These are phyloP conservation scores for Cosmorhoe ocellata DNA, from an alignment of 2,888 invertebrate genomes.

Conservation along the genomic window DNA sequence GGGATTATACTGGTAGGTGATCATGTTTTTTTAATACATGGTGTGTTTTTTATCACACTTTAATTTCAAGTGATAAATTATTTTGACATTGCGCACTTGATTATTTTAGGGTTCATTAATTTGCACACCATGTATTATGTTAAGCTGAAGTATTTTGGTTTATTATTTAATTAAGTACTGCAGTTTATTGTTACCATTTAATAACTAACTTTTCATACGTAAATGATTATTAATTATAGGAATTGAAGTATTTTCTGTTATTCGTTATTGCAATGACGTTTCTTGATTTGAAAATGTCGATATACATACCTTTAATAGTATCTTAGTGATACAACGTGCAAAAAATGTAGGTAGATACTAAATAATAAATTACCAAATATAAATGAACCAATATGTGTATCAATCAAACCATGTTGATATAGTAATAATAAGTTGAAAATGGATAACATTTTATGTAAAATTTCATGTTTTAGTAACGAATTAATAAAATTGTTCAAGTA, in stretches of 20 bases:
- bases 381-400: conserved; percentile 32
- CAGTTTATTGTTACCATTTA: conserved; percentile 27
- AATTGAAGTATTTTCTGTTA: conserved; percentile 13
- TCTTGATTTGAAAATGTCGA: conserved; percentile 4
- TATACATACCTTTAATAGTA: conserved; percentile 2
- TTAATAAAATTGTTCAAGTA: conserved; percentile 11
- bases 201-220: conserved; percentile 24
- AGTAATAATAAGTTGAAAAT: conserved; percentile 24
- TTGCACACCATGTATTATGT: conserved; percentile 4
- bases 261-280: background rate
- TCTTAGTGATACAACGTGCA: conserved; percentile 24
- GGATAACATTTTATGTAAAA: conserved; percentile 8
- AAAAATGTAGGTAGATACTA: conserved; percentile 23
- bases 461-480: conserved; percentile 9
- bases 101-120: background rate
- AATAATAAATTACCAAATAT: conserved; percentile 23
- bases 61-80: conserved; percentile 1
- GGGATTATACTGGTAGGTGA: too few relatives aligned
- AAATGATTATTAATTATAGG: conserved; percentile 14
- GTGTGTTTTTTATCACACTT: conserved; percentile 2
- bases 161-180: conserved; percentile 12
- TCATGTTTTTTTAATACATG: too few relatives aligned
- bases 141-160: conserved; percentile 8
- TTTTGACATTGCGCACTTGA: background rate
- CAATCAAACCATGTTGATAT: conserved; percentile 22